A percentile compares a stretch with the other conserved stretches of the same genome.
Evolutionary conservation across 2,888 invertebrate genomes (phyloP).

Genomic region (Amiota mariae): DNA sequence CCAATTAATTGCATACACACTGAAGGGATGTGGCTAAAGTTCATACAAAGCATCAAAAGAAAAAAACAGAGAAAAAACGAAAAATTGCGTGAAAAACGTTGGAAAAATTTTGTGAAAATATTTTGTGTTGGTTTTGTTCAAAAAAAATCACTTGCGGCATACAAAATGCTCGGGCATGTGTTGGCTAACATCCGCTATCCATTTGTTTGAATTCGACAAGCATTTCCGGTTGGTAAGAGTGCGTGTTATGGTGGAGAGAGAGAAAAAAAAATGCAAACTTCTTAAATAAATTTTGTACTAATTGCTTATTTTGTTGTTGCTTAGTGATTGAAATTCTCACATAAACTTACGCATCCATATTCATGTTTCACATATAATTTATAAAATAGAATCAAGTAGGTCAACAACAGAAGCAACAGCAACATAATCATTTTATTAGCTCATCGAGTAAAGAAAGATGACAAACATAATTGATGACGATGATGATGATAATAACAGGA

Average conservation of each 20-base stretch:
- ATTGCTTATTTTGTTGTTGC: neutral
- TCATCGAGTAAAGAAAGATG: constrained; percentile 41
- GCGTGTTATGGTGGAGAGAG: too few species aligned
- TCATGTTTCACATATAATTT: neutral
- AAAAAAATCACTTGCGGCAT: neutral
- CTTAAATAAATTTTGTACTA: neutral
- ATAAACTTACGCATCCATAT: neutral
- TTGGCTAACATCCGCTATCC: constrained; percentile 57
- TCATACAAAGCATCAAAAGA: neutral
- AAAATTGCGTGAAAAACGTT: neutral
- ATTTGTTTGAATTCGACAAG: constrained; percentile 65
- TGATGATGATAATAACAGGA: constrained; percentile 45
- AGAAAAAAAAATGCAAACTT: neutral
- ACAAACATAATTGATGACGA: constrained; percentile 13
- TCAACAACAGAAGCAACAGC: constrained; percentile 38
- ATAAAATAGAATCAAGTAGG: constrained; percentile 53
- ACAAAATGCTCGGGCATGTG: constrained; percentile 12
- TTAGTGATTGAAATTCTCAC: too few species aligned
- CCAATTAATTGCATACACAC: constrained; percentile 54
- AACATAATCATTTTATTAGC: constrained; percentile 65
- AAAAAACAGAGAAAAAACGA: constrained; percentile 38
- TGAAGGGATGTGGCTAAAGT: constrained; percentile 32
- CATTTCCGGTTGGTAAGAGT: constrained; percentile 54
- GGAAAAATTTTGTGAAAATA: constrained; percentile 3
- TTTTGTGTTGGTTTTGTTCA: neutral